Base-by-base conservation (phyloP, 2,888 invertebrate genomes). In the Caenorhabditis sp. region DNA sequence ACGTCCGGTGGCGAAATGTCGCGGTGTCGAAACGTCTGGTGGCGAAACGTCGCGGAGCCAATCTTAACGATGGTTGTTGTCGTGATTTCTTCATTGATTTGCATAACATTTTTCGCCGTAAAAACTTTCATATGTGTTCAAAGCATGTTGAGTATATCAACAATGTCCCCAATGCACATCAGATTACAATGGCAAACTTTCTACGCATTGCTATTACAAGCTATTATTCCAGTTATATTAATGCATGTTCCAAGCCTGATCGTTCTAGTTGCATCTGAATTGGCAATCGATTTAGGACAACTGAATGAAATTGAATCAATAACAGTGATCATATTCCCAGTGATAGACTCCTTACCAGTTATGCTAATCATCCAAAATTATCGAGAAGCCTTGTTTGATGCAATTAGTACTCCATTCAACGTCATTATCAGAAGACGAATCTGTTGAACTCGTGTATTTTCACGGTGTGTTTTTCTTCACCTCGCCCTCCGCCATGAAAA, bases 291-390 rank as follows among this genome's bases (percentile, higher is more conserved):
- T 36, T n/a, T 64, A 23, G 64, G 64, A 2, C 52, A 58, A n/a
- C 23, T 50, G 23, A 38, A 23, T 3, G 67, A 61, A 27, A 57
- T 67, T 31, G 36, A 56, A 20, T 59, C 68, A 0, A 27, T 59
- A 20, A 60, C 66, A 1, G 38, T 53, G 10, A 52, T 59, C 1
- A 12, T 65, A 17, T 65, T 59, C 12, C 65, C 59, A 1, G 65
- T 54, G 8, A 26, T 59, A 3, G 65, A 66, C 17, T 54, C 66
- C 27, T 59, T 66, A 26, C 66, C 66, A 12, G 60, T 36, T 27
- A 43, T 60, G 14, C 27, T 59, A 17, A 56, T 66, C n/a, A 27
- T 66, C 49, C 25, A 54, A 21, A 31, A 25, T 4, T 66, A 66
- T 43, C 54, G 66, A 53, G 10, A 21, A 49, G 43, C 66, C 14